Evolutionary conservation across 1,140 invertebrate species (phyloP), one percentile per base, ranked within the genome.

Genomic region (Bombyx mandarina): DNA sequence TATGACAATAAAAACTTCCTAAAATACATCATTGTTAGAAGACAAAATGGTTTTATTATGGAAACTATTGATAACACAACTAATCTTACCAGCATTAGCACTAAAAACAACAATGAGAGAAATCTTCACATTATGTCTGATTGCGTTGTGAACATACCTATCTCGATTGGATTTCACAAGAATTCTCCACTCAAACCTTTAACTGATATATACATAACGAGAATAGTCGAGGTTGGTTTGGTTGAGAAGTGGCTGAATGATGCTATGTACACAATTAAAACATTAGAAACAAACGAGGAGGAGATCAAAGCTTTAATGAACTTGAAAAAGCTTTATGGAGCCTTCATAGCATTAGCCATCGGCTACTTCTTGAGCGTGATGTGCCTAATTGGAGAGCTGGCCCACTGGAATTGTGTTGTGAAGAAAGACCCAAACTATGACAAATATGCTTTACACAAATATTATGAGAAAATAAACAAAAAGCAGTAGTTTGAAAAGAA

Each of bases 1-100:
- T 96, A 94, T 67, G 94, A 95, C 69, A 96, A 94, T 75, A 87
- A 91, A n/a, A 90, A 93, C 74, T 93, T 91, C 66, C 74, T 96
- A 9, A 90, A 91, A 58, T 88, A 93, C 66, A 75, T 92, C 1
- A 89, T 91, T 44, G 90, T 91, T 1, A 89, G 87, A 56, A 79
- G 89, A 8, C 91, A 91, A 68, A 77, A 88, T 46, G 45, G 52
- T 22, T 43, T 63, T 9, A 57, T 66, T 7, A 65, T 50, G 58
- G 62, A 22, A 52, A 70, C 4, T 42, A 50, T 45, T 9, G 49
- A 57, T 35, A 79, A 77, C 66, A 61, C 66, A 50, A 77, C 75
- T 56, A 82, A 74, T 45, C 6, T 22, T 55, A 75, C 77, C 10
- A 64, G 65, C n/a, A 50, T 61, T 3, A 10, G 55, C 3, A 45